Base-by-base conservation (phyloP, 2,797 vertebrate genomes). In the Poliocrania exsul region DNA sequence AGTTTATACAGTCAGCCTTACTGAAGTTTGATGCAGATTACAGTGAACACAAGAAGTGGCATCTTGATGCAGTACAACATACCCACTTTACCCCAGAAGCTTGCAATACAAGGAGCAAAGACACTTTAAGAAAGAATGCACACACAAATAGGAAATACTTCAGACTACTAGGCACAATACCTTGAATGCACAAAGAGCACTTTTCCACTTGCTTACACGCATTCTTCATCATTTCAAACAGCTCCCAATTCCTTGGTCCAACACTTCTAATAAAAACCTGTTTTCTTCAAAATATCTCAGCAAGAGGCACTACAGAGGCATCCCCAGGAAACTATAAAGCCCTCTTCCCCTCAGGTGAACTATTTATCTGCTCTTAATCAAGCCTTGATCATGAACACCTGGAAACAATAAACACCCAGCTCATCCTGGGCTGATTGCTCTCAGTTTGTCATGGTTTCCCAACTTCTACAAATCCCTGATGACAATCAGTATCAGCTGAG, bases 281-380 rank as follows among this genome's bases (percentile, higher is more conserved):
- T 9, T 67, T 51, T 24, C 40, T 65, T 53, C 12, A 40, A 16
- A 88, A 17, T 0, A 0, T 0, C 33, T 14, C 10, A 46, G 1
- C 5, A 38, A 50, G 1, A 44, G 62, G 1, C 3, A 4, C 5
- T 2, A 2, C 18, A 47, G 0, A 69, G 20, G 11, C 1, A 0
- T 0, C 4, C 11, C 5, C 1, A 35, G 2, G 0, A 51, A 33
- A 9, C 0, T 12, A 16, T 11, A 42, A 42, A 2, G 7, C 4
- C 3, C 65, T 0, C 3, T 61, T 0, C 1, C 33, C 0, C 42
- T 31, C 40, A 38, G 10, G 5, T 58, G 47, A 81, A 0, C 50
- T n/a, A 18, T 86, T 86, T 67, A 44, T 44, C 46, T 82, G n/a
- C 24, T 81, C 31, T 44, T 61, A 50, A 31, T 86, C 74, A 26